Percentiles rank a stretch among this genome's conserved stretches.
Conservation (phyloP, 2,888 invertebrate species). For the Emmelina monodactyla region DNA sequence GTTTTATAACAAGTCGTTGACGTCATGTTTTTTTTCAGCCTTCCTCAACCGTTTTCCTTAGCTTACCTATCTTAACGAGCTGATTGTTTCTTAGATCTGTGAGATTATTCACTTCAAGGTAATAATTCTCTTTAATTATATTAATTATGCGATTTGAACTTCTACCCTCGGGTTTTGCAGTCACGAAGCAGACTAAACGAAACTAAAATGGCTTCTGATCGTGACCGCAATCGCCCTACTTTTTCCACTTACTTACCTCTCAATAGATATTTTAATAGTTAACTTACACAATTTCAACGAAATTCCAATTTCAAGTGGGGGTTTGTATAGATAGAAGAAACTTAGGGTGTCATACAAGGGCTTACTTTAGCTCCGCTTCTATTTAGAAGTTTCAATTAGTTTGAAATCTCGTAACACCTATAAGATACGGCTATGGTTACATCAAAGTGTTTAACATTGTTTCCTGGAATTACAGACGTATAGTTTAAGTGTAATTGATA, state of each 20-base stretch:
- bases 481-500: conserved; percentile 21
- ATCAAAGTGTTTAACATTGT: conserved; percentile 31
- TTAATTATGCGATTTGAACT: conserved; percentile 34
- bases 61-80: too few species aligned
- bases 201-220: conserved; percentile 28
- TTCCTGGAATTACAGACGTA: conserved; percentile 30
- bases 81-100: conserved; percentile 1
- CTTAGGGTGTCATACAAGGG: conserved; percentile 21
- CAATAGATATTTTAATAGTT: not conserved
- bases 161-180: conserved; percentile 31
- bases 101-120: conserved; percentile 21
- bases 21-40: too few species aligned
- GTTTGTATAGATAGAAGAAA: conserved; percentile 20
- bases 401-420: too few species aligned
- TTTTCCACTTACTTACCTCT: conserved; percentile 20
- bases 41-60: too few species aligned
- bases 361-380: conserved; percentile 19
- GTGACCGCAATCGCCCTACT: conserved; percentile 41
- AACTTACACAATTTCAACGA: conserved; percentile 18
- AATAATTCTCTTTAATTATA: conserved; percentile 32
- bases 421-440: too few species aligned
- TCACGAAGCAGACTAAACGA: conserved; percentile 31
- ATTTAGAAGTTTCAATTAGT: conserved; percentile 17
- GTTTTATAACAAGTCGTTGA: too few species aligned
- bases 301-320: conserved; percentile 19